Evolutionary conservation across 2,113 vertebrate species (phyloP), one percentile per base, ranked within the genome.

Genomic region (Tachycineta bicolor): DNA sequence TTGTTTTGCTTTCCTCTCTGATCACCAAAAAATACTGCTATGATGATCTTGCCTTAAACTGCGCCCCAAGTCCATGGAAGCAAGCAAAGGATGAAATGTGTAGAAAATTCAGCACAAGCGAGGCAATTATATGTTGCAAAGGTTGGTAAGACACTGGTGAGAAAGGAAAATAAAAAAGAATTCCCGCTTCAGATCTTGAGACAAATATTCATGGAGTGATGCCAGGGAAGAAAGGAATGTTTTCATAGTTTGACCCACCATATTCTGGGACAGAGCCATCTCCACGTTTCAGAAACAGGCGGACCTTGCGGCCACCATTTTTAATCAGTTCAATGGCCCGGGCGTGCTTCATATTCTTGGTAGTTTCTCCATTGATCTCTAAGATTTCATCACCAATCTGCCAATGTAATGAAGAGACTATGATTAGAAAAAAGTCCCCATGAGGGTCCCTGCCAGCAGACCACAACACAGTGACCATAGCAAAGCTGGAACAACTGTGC

Each of bases 241-340:
- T 99, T 99, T 99, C 99, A 98, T 99, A 99, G 99, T 99, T 99
- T 99, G 99, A 99, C 99, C 99, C 99, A 99, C 99, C 99, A 99
- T 99, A 99, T 99, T 99, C 99, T 67, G 99, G 99, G 98, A 99
- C 99, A 4, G 99, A 99, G 98, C 99, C 99, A 94, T 99, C 99
- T 92, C 99, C 99, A 92, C 99, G 98, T 98, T 99, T 99, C 97
- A 99, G 99, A 98, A 99, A 98, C 94, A 99, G 98, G 96, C 98
- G 99, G 93, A 98, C 99, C 94, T 98, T 99, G 75, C 99, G 99
- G 92, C 99, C 99, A 93, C 99, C 99, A 10, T 98, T 99, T 98
- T 99, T 99, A 98, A 99, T 99, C 97, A 99, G 99, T 98, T 99
- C 99, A 74, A 99, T 99, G 97, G 99, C 99, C 80, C 99, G 99